These are phyloP conservation scores for Ametastegia equiseti DNA, from an alignment of 2,888 invertebrate species.

Conservation along the genomic window DNA sequence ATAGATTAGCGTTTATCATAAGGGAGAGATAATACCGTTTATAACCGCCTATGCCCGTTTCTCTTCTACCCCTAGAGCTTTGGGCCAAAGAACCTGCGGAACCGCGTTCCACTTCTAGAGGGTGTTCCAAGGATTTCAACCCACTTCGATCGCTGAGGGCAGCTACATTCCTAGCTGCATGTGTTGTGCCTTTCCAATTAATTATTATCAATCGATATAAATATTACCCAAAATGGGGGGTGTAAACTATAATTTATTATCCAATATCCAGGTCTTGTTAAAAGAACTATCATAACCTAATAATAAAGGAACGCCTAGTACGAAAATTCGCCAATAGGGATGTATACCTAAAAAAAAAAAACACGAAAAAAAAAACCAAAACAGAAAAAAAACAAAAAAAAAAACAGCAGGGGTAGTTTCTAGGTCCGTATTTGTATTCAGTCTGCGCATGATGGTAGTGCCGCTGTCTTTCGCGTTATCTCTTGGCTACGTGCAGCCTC, in stretches of 20 bases:
- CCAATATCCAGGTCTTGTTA: not conserved
- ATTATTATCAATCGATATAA: no score
- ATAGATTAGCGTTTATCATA: constrained; percentile 39
- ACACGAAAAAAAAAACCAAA: not conserved
- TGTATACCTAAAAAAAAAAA: not conserved
- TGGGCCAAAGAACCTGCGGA: not conserved
- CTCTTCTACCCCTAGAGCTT: not conserved
- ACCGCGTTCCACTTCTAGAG: not conserved
- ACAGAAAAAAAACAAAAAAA: not conserved
- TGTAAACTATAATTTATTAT: constrained; percentile 10
- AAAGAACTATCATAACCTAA: not conserved
- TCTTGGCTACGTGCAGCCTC: constrained; percentile 53
- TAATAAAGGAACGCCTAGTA: not conserved
- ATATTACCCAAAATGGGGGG: not conserved
- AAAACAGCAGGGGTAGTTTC: not conserved
- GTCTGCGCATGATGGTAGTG: constrained; percentile 20
- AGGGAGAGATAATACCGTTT: constrained; percentile 45
- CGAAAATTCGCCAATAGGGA: no score
- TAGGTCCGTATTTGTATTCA: constrained; percentile 63
- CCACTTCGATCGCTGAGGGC: constrained; percentile 11
- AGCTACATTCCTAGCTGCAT: no score
- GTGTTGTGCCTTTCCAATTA: no score
- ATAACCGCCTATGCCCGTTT: not conserved
- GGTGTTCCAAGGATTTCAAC: not conserved
- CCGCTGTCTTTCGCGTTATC: constrained; percentile 63